Base-by-base conservation (phyloP, 2,113 vertebrate species). In the Tragelaphus strepsiceros region DNA sequence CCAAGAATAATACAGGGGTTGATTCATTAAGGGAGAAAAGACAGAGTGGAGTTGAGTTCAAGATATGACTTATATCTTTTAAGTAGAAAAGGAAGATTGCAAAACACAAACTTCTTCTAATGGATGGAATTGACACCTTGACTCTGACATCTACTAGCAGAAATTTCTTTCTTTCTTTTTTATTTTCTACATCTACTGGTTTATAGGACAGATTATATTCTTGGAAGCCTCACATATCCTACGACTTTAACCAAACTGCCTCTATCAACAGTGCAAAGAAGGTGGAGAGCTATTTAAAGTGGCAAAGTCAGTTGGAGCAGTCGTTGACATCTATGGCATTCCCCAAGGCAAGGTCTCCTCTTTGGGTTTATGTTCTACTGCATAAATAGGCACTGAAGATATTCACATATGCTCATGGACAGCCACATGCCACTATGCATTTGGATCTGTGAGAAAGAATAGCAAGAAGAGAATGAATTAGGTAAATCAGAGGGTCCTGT, bases 21-120 rank as follows among this genome's bases (percentile, higher is more conserved):
- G 85, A 74, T 61, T 93, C 91, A 97, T 96, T 97, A 97, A 91
- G 56, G 88, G 5, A 64, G 78, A 86, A 92, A 92, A 89, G 67
- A 89, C 58, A 53, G 64, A 96, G 24, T 82, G 24, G 92, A 95
- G 53, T 64, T 91, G 90, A 85, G 84, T 91, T 87, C 64, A 88
- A 77, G 91, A 86, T 53, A 51, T 46, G 91, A 89, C 58, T 58
- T 86, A 10, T 24, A n/a, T 92, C 39, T 59, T 64, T 97, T 77
- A 88, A 82, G 89, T 6, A 74, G 22, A 83, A 51, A 49, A 32
- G 81, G n/a, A 82, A 4, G 16, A 83, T 90, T 95, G 86, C 82
- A 95, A 92, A 91, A 87, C 22, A 96, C n/a, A 93, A 97, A 87
- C 49, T 94, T 96, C 96, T 94, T 54, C 82, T 67, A 67, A 56